Evolutionary conservation across 1,140 invertebrate genomes (phyloP), one percentile per base, ranked within the genome.

Genomic region (Drosophila sulfurigaster): DNA sequence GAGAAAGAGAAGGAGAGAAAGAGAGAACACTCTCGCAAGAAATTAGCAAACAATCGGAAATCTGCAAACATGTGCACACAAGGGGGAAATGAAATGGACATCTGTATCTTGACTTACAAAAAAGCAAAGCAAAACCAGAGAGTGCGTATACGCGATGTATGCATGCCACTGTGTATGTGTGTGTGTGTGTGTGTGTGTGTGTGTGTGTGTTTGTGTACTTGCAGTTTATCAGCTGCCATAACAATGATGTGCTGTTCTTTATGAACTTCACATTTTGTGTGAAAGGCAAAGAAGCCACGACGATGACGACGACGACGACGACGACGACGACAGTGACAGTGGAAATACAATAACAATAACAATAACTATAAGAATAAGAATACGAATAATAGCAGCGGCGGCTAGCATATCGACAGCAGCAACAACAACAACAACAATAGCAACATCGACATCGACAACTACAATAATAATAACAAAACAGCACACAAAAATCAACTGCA

Each of bases 221-320:
- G 65, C 28, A 74, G 73, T 69, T 71, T 76, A 68, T 79, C 76
- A 79, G 76, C 76, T 79, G 73, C 72, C 76, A 79, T 45, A 79
- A 79, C 76, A 79, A 79, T 79, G 76, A 75, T 75, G 62, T 67
- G 73, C 73, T 66, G 62, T 76, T 79, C 76, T 79, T 75, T 71
- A 71, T 75, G 60, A 75, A 75, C 59, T 70, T 67, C 58, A 66
- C 66, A 75, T 69, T 56, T 57, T 75, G 60, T 65, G 62, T 60
- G 56, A 54, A 74, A 64, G 38, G 45, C 57, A 68, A 63, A 67
- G 57, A 46, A 67, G 60, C 28, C 3, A 45, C 16, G 48, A 35
- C 38, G 8, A 41, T 8, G 38, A 41, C 38, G 5, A 43, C 41
- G n/a, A 43, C 41, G 41, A 43, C 41, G 41, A 43, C 41, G 43